Evolutionary conservation across 2,113 vertebrate species (phyloP), one percentile per base, ranked within the genome.

Genomic region (Neogale vison): DNA sequence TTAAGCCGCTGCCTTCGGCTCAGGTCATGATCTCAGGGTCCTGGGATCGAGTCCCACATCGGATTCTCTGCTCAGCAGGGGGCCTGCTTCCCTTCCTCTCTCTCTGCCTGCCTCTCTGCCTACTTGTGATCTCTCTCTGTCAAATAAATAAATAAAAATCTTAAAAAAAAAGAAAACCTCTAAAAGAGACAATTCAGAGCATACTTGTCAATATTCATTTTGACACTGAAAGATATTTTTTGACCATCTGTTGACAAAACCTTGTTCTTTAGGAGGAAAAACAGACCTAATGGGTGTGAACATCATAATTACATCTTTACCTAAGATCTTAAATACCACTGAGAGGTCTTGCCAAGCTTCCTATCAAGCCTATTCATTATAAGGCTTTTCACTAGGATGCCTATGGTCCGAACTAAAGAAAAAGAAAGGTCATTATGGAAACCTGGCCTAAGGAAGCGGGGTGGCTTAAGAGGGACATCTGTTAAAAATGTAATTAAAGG

Each of bases 201-300:
- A 3, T 71, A 71, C 10, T 89, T 88, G 21, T 87, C 52, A 74
- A 57, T 93, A 55, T 88, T 95, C 85, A 10, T n/a, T 92, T 96
- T 96, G 83, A 87, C 24, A 81, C n/a, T 69, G 4, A 57, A 69
- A 87, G 29, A 74, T 80, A 45, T 42, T 23, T 93, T 76, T 85
- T 65, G 17, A 79, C 17, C 18, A 18, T 77, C 11, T 77, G 55
- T 97, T 95, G 15, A 42, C 9, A 76, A 57, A 82, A 1, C 12
- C 21, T 83, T 72, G 2, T 0, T 93, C 20, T 52, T 65, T 47
- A 52, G 91, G 7, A 69, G 12, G 18, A 55, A 92, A 61, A 61
- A 18, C 1, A 17, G 20, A 21, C 1, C 21, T 67, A 88, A 36
- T 14, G 83, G 47, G 4, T 76, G 34, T 45, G 15, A 90, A 63